Evolutionary conservation across 2,797 vertebrate genomes (phyloP).

Genomic region (Hypotaenidia philippensis): DNA sequence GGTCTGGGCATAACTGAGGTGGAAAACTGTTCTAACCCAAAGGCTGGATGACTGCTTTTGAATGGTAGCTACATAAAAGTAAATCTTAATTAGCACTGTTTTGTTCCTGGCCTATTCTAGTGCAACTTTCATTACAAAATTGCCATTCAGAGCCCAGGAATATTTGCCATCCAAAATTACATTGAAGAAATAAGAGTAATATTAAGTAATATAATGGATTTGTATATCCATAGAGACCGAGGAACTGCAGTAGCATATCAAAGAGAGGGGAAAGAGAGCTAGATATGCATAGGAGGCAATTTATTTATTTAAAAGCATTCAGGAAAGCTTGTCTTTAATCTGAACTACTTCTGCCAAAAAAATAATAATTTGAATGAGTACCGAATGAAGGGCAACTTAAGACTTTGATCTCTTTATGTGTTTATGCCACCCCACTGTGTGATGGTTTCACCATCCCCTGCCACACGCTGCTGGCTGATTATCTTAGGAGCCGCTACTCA

Average conservation of each 20-base stretch:
- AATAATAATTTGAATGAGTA: neutral
- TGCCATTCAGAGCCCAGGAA: neutral
- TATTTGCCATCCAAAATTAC: constrained; percentile 12
- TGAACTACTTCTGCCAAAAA: constrained; percentile 1
- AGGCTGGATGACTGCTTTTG: neutral
- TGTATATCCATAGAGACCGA: neutral
- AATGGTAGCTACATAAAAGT: neutral
- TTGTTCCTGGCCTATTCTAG: neutral
- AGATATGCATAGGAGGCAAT: neutral
- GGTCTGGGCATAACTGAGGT: neutral
- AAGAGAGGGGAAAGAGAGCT: neutral
- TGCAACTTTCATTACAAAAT: neutral
- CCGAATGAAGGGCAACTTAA: neutral
- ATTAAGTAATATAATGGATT: no score
- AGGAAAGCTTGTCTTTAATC: constrained; percentile 1
- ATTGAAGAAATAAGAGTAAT: neutral
- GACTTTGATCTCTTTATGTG: neutral
- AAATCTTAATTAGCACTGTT: neutral
- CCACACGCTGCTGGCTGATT: neutral
- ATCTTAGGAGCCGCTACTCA: neutral
- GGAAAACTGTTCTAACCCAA: neutral
- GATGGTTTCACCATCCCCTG: neutral
- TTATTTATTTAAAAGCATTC: constrained; percentile 16
- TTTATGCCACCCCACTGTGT: neutral
- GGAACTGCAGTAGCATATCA: neutral